Conservation (phyloP, 1,140 invertebrate species). For the Caligus rogercresseyi region DNA sequence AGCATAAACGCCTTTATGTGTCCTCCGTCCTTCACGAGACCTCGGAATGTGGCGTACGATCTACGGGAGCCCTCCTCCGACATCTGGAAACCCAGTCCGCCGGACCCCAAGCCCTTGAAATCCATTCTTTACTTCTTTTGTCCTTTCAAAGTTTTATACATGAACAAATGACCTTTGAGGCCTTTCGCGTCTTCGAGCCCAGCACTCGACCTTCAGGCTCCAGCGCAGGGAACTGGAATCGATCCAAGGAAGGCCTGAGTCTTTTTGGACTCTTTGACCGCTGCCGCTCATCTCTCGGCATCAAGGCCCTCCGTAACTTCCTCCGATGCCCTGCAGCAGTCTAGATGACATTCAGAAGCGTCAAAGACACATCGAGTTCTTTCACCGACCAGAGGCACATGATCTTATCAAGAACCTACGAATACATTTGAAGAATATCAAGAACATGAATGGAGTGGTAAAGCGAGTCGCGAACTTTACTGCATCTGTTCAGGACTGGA, state of each 20-base stretch:
- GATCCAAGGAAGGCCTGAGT: conserved; percentile 1
- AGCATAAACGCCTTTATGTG: background rate
- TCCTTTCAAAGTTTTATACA: too few species aligned
- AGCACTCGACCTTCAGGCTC: background rate
- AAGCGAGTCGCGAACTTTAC: background rate
- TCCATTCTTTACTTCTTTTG: background rate
- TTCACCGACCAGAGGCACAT: background rate
- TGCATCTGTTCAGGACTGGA: conserved; percentile 3
- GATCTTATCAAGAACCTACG: background rate
- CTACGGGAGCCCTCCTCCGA: conserved; percentile 5
- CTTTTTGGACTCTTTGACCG: background rate
- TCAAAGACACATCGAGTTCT: conserved; percentile 1
- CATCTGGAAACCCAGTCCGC: background rate
- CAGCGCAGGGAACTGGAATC: conserved; percentile 13
- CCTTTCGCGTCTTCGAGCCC: conserved; percentile 3
- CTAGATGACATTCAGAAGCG: background rate
- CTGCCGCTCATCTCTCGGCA: background rate
- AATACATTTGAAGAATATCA: background rate
- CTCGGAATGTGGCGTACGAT: background rate
- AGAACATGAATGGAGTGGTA: conserved; percentile 1
- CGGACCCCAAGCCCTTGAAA: background rate
- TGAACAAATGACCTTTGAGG: conserved; percentile 7
- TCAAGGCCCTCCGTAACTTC: background rate
- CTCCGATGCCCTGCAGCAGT: background rate
- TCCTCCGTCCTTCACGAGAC: background rate